These are phyloP conservation scores for Emydocephalus ijimae DNA, from an alignment of 2,113 vertebrate species.

Conservation along the genomic window DNA sequence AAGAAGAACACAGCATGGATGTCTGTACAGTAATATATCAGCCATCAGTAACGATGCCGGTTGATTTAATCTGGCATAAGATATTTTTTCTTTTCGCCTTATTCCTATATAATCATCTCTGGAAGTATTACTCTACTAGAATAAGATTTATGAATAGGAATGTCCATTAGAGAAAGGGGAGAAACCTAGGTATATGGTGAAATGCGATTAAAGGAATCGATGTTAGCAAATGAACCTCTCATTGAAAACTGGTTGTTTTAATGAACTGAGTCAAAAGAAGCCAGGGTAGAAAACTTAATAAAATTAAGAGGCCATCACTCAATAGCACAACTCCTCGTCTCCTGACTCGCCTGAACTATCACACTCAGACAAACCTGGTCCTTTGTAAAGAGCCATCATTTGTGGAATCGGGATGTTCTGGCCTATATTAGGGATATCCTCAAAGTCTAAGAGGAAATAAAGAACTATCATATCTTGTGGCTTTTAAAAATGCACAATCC, in stretches of 20 bases:
- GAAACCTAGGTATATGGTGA: conserved; percentile 18
- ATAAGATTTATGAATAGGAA: neutral
- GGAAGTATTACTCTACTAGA: neutral
- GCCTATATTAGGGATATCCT: neutral
- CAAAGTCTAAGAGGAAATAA: neutral
- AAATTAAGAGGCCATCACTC: conserved; percentile 25
- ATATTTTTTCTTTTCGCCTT: neutral
- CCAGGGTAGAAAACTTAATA: conserved; percentile 50
- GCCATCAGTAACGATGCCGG: neutral
- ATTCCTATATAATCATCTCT: neutral
- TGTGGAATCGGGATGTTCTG: neutral
- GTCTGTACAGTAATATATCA: neutral
- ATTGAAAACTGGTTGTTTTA: conserved; percentile 43
- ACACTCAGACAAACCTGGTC: neutral
- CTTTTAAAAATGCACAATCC: neutral
- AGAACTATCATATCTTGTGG: too few species aligned
- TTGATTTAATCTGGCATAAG: neutral
- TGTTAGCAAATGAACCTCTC: conserved; percentile 39
- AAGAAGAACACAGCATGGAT: neutral
- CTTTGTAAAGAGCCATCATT: neutral
- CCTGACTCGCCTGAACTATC: neutral
- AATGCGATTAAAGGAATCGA: conserved; percentile 47
- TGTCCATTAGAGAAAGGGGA: conserved; percentile 32
- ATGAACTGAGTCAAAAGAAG: conserved; percentile 46
- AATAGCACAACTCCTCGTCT: neutral